Conservation (phyloP, 2,888 invertebrate species). For the Thera obeliscata region DNA sequence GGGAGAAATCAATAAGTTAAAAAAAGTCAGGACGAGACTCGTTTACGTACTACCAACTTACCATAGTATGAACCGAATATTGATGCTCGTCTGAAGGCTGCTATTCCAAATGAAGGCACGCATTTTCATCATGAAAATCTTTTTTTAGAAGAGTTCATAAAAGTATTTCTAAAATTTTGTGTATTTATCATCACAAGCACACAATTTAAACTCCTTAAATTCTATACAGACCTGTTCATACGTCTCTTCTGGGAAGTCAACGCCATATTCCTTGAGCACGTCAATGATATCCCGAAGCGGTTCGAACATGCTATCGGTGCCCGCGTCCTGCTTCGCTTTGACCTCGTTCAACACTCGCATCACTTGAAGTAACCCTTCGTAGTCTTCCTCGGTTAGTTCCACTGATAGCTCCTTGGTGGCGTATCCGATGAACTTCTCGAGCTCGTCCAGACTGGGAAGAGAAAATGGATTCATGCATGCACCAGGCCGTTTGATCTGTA, state of each 20-base stretch:
- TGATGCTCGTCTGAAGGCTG: constrained; percentile 54
- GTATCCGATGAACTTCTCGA: constrained; percentile 90
- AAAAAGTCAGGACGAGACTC: background rate
- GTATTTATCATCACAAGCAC: no score
- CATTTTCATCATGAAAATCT: background rate
- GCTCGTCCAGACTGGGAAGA: constrained; percentile 83
- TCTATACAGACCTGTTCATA: constrained; percentile 86
- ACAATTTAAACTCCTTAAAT: background rate
- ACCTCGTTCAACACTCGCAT: constrained; percentile 95
- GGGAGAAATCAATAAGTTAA: no score
- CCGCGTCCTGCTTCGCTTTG: constrained; percentile 85
- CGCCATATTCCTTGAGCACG: constrained; percentile 92
- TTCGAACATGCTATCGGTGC: constrained; percentile 95
- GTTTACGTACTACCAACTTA: constrained; percentile 50
- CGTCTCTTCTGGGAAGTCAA: constrained; percentile 92
- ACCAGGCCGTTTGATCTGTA: no score
- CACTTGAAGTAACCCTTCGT: constrained; percentile 91
- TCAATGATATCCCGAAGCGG: constrained; percentile 94
- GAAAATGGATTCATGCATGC: background rate
- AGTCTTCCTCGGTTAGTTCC: constrained; percentile 92
- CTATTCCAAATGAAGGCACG: constrained; percentile 47
- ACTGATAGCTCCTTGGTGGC: constrained; percentile 89
- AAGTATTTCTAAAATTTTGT: no score
- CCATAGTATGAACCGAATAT: constrained; percentile 74
- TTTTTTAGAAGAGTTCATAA: no score